These are phyloP conservation scores for Lobophora halterata DNA, from an alignment of 2,888 invertebrate species.

Conservation along the genomic window DNA sequence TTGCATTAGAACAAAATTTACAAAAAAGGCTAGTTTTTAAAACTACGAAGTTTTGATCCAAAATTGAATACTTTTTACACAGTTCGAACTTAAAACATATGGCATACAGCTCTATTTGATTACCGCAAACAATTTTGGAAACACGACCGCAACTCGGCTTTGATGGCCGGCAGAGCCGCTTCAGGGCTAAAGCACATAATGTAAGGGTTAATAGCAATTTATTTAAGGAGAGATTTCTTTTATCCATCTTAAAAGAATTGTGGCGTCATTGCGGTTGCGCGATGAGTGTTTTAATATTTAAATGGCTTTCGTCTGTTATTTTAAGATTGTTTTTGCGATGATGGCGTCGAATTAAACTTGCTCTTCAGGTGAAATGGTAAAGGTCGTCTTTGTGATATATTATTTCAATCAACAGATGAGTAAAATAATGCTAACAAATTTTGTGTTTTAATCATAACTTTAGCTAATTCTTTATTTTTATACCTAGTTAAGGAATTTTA, in stretches of 20 bases:
- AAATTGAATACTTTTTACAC: too few species aligned
- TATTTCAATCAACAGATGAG: too few species aligned
- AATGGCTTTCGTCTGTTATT: constrained; percentile 18
- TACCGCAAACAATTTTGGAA: constrained; percentile 63
- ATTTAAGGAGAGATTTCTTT: constrained; percentile 49
- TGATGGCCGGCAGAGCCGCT: constrained; percentile 21
- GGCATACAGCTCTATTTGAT: constrained; percentile 68
- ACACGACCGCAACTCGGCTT: constrained; percentile 38
- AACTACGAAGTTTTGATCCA: too few species aligned
- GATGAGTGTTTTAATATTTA: constrained; percentile 19
- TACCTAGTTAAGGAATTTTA: too few species aligned
- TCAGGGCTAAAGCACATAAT: constrained; percentile 21
- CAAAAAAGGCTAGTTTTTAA: too few species aligned
- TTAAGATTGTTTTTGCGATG: constrained; percentile 5
- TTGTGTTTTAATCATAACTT: too few species aligned
- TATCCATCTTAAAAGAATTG: constrained; percentile 32
- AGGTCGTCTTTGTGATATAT: constrained; percentile 2
- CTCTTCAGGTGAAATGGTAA: constrained; percentile 1
- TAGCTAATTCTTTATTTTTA: too few species aligned
- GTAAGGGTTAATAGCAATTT: constrained; percentile 53
- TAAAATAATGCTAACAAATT: too few species aligned
- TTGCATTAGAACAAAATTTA: too few species aligned
- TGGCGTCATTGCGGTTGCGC: constrained; percentile 21
- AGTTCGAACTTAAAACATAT: too few species aligned
- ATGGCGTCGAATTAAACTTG: constrained; percentile 11